Conservation (phyloP, 2,113 vertebrate genomes). For the Saguinus midas region DNA sequence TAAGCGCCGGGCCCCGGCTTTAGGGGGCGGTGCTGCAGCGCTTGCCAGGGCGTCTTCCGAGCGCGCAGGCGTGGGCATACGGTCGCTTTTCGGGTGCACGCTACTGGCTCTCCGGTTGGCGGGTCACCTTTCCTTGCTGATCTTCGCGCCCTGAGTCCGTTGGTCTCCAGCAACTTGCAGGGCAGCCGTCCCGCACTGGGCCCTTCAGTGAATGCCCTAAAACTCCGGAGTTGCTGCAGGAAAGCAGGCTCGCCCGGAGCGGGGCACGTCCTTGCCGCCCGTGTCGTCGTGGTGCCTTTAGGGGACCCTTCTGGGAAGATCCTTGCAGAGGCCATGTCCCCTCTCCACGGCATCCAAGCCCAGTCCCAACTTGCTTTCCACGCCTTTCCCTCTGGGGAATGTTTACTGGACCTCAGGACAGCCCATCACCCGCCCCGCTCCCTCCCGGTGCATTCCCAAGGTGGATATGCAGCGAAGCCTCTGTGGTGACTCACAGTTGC, state of each 20-base stretch:
- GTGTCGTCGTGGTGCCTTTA: background rate
- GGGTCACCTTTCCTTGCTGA: accelerated
- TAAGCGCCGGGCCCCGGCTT: accelerated
- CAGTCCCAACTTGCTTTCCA: background rate
- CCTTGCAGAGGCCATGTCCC: background rate
- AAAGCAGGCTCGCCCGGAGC: background rate
- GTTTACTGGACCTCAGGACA: background rate
- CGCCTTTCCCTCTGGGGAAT: background rate
- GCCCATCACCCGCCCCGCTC: no score
- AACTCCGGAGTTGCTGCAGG: background rate
- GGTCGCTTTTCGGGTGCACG: accelerated
- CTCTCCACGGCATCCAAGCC: background rate
- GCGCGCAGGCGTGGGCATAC: accelerated
- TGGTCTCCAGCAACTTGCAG: background rate
- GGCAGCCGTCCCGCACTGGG: background rate
- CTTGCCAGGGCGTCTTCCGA: accelerated
- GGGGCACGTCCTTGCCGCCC: background rate
- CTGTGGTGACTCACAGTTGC: background rate
- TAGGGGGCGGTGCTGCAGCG: accelerated
- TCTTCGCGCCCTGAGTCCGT: background rate
- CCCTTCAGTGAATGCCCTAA: background rate
- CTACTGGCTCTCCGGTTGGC: accelerated
- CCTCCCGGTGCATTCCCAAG: accelerated
- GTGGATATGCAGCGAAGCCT: background rate
- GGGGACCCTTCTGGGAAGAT: background rate